phyloP scores from a whole-genome alignment of 2,113 vertebrate species.

The Apistogramma diplotaenia region DNA sequence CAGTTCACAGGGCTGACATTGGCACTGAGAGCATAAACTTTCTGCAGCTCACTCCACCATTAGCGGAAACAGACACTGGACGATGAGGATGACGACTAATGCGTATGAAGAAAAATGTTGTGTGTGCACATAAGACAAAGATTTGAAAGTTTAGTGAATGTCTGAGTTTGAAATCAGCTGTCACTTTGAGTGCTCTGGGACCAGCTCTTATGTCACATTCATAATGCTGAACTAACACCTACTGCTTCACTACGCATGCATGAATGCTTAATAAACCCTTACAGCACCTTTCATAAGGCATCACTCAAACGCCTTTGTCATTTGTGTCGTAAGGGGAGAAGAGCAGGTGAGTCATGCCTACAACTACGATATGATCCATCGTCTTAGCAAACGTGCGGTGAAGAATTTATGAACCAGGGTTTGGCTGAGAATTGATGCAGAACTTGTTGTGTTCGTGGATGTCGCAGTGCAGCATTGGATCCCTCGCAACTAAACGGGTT shows the following conservation, averaged over 20 bases:
- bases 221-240: slow-evolving; percentile 45
- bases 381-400: slow-evolving; percentile 36
- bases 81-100: slow-evolving; percentile 31
- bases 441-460: slow-evolving; percentile 43
- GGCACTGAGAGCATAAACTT: not conserved
- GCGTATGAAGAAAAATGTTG: not conserved
- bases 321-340: slow-evolving; percentile 40
- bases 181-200: slow-evolving; percentile 11
- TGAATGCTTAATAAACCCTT: slow-evolving; percentile 36
- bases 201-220: slow-evolving; percentile 63
- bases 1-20: slow-evolving; percentile 27
- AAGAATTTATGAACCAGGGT: slow-evolving; percentile 23
- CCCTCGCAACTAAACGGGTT: slow-evolving; percentile 49
- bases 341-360: slow-evolving; percentile 21
- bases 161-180: slow-evolving; percentile 14
- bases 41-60: slow-evolving; percentile 25
- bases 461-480: slow-evolving; percentile 33
- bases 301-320: slow-evolving; percentile 42
- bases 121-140: slow-evolving; percentile 3
- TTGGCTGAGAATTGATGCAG: slow-evolving; percentile 34
- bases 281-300: slow-evolving; percentile 52
- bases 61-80: slow-evolving; percentile 51
- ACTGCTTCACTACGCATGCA: slow-evolving; percentile 54
- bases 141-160: not conserved
- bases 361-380: slow-evolving; percentile 37